Base-by-base conservation (phyloP, 2,113 vertebrate genomes). In the Pygoscelis adeliae region DNA sequence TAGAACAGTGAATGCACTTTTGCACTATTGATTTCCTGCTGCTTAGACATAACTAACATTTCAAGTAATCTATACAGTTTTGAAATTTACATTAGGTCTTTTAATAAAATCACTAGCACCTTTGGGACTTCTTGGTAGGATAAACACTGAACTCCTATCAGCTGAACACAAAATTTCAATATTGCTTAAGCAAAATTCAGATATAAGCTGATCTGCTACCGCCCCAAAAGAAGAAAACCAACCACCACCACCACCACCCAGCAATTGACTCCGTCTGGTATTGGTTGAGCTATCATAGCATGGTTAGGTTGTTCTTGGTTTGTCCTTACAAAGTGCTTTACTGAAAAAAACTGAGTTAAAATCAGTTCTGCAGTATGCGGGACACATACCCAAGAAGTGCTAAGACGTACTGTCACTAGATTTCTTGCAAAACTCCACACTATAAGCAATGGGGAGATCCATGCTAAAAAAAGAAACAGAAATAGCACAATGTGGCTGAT, bases 21-120 rank as follows among this genome's bases (percentile, higher is more conserved):
- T 89, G 87, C 85, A 73, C 72, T 96, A 98, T 97, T 93, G 96
- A 97, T 98, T 96, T 96, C 85, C 67, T 93, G 62, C 85, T 95
- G 87, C 72, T 92, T 92, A 86, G 85, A 92, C 78, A 84, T 94
- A 98, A 93, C 91, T 95, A 94, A 94, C 93, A 76, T 86, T 97
- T 94, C 77, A 96, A 94, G 81, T 89, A 96, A 97, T 97, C 96
- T 84, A 96, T 97, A 94, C 63, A 49, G 76, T 94, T 97, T 96
- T 97, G 93, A 94, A 97, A 98, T 97, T 97, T 97, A 96, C 86
- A 90, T 96, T 94, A 96, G 61, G 52, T 94, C 90, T 97, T 97
- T 92, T 97, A 96, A 93, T 97, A 91, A 97, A 97, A 93, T 87
- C n/a, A 55, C 74, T 76, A 55, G 34, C 40, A 70, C 90, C 58